Evolutionary conservation across 2,113 vertebrate species (phyloP), one percentile per base, ranked within the genome.

Genomic region (Oreochromis spilurus): DNA sequence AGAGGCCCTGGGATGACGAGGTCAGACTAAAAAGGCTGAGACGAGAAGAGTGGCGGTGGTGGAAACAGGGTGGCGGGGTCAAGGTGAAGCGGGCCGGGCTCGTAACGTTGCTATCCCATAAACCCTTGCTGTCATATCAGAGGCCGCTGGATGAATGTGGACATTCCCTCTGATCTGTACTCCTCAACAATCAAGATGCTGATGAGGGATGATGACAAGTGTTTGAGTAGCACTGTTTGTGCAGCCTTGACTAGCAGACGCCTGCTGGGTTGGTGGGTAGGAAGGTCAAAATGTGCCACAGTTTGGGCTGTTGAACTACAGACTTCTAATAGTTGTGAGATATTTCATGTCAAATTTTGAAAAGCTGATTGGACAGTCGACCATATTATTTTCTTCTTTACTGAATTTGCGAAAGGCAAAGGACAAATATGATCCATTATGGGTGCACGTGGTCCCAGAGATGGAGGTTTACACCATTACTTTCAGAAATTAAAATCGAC

Each of bases 151-250:
- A 94, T 93, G 91, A 93, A 91, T 92, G 87, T 88, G 90, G 88
- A 89, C 86, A 77, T 86, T 92, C 84, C 81, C 75, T 55, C 81
- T 84, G 75, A 91, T 93, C 88, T 26, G 82, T 90, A 91, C 89
- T 85, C 92, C 90, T 92, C 88, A 62, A 90, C 90, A 88, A 89
- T 91, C 88, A 87, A 88, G 88, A 91, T 92, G 91, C 93, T 92
- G 94, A 94, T 94, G 92, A 93, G 87, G 81, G 82, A 95, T 94
- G 94, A 92, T 93, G 94, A 93, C 91, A 90, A 81, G 90, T 72
- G 84, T 90, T 86, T 84, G 84, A 93, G 89, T 21, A 72, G 88
- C 55, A 67, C 3, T 55, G 88, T 77, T 84, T 93, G 84, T 70
- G 85, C 45, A 24, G 88, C 92, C 88, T 89, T 89, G 88, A 83